phyloP scores from a whole-genome alignment of 2,113 vertebrate genomes.

The Hemiprocne comata region DNA sequence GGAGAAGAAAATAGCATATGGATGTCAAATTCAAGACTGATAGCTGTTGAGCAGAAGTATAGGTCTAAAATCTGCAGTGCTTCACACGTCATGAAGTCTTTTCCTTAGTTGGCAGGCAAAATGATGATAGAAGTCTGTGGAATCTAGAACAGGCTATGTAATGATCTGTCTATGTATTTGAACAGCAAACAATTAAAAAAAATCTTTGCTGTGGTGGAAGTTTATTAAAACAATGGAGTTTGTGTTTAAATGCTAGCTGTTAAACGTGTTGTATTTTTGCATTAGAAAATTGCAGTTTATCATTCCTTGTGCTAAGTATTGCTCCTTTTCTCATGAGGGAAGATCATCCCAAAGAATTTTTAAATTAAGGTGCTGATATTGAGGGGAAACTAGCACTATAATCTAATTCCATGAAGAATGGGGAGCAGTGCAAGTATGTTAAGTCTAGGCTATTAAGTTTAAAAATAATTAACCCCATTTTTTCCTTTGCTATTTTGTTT shows the following conservation, averaged over 20 bases:
- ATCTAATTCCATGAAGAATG: not conserved
- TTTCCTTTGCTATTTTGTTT: not conserved
- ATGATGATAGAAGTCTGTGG: slow-evolving; percentile 24
- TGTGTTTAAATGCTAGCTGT: not conserved
- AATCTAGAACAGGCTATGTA: slow-evolving; percentile 19
- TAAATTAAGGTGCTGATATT: not conserved
- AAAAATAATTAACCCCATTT: not conserved
- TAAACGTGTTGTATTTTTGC: not conserved
- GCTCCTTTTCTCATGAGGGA: not conserved
- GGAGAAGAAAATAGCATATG: slow-evolving; percentile 61
- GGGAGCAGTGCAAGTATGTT: not conserved
- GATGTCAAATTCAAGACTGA: slow-evolving; percentile 52
- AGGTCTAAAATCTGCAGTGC: slow-evolving; percentile 53
- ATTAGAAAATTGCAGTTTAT: not conserved
- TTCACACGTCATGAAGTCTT: slow-evolving; percentile 55
- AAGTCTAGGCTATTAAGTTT: not conserved
- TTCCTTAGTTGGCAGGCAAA: slow-evolving; percentile 27
- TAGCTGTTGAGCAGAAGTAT: slow-evolving; percentile 56
- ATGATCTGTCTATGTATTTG: not conserved
- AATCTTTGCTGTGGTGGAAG: not conserved
- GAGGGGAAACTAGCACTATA: not conserved
- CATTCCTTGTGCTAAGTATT: not conserved
- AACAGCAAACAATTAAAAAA: not conserved
- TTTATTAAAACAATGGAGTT: not conserved
- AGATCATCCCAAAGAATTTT: not conserved